A percentile compares a stretch with the other conserved stretches of the same genome.
Conservation (phyloP, 1,140 invertebrate genomes). For the Magallana ariakensis region DNA sequence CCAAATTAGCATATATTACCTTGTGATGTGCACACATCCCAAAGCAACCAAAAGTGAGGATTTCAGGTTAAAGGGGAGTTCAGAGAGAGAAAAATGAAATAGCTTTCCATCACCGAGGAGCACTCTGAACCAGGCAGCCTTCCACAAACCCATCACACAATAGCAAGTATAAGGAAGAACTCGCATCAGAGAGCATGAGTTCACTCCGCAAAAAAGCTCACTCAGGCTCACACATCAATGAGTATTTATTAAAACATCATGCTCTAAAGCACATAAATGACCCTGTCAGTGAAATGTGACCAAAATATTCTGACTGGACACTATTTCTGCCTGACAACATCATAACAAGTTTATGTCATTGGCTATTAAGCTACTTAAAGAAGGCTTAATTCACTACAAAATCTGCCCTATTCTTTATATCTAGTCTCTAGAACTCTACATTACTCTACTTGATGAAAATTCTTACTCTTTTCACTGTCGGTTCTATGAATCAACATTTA, state of each 20-base stretch:
- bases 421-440: slow-evolving; percentile 7
- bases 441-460: background rate
- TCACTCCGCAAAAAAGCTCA: slow-evolving; percentile 12
- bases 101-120: slow-evolving; percentile 12
- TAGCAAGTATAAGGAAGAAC: slow-evolving; percentile 35
- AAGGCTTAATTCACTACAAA: background rate
- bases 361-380: background rate
- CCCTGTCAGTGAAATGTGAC: slow-evolving; percentile 33
- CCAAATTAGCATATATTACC: slow-evolving; percentile 19
- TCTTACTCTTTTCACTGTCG: slow-evolving; percentile 24
- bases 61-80: slow-evolving; percentile 28
- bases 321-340: slow-evolving; percentile 29
- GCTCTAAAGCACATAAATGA: background rate
- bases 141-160: slow-evolving; percentile 33
- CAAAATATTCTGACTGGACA: background rate
- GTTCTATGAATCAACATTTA: slow-evolving; percentile 12
- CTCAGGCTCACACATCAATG: background rate
- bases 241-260: background rate
- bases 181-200: slow-evolving; percentile 4
- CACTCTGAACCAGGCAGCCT: background rate
- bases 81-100: background rate
- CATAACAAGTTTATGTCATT: background rate
- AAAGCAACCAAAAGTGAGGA: slow-evolving; percentile 37
- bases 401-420: background rate
- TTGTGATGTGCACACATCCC: slow-evolving; percentile 12